A percentile compares a stretch with the other conserved stretches of the same genome.
Conservation (phyloP, 2,113 vertebrate genomes). For the Melanostigma gelatinosum region DNA sequence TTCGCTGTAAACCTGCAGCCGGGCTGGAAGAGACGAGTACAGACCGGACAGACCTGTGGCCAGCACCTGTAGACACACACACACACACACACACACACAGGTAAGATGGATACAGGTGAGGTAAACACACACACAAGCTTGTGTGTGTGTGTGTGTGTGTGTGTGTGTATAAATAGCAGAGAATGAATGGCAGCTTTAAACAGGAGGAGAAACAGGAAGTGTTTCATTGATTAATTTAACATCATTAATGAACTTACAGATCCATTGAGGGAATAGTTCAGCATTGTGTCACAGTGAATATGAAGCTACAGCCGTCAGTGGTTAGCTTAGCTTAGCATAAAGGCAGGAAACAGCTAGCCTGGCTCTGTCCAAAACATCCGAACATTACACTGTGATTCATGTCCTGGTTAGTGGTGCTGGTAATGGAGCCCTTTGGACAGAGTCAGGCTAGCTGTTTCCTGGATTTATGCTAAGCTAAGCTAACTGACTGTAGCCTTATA, state of each 20-base stretch:
- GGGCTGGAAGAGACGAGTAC: slow-evolving; percentile 93
- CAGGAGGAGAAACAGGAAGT: not conserved
- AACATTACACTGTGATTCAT: too few species aligned
- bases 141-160: too few species aligned
- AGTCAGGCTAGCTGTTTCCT: not conserved
- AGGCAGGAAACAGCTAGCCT: too few species aligned
- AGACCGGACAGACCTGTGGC: slow-evolving; percentile 96
- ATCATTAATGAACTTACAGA: not conserved
- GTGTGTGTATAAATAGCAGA: not conserved
- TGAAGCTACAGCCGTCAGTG: not conserved
- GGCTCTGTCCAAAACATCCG: too few species aligned
- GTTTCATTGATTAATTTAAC: not conserved
- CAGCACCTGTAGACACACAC: slow-evolving; percentile 85
- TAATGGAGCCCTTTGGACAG: not conserved
- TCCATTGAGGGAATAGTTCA: not conserved
- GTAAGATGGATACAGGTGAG: too few species aligned
- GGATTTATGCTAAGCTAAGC: not conserved
- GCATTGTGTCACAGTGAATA: not conserved
- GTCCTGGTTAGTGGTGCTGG: not conserved
- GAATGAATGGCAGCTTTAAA: not conserved
- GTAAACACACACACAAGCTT: slow-evolving; percentile 26
- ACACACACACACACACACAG: slow-evolving; percentile 21
- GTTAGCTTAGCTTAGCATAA: slow-evolving; percentile 6
- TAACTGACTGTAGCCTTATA: not conserved
- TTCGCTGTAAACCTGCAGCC: slow-evolving; percentile 91